phyloP scores from a whole-genome alignment of 1,140 invertebrate species.

The Lordiphosa mommai region DNA sequence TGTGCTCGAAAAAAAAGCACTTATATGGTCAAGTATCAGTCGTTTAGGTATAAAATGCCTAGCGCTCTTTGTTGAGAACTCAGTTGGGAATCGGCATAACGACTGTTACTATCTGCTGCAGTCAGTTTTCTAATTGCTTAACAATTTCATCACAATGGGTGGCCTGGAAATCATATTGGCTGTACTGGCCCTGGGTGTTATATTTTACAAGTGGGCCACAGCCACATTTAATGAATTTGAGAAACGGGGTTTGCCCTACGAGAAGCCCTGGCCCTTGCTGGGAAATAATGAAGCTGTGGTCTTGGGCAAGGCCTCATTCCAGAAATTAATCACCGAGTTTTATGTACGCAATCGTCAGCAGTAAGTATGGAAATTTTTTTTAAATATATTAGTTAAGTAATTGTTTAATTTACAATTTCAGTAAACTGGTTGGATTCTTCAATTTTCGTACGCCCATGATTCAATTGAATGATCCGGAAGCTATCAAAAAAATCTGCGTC shows the following conservation, averaged over 20 bases:
- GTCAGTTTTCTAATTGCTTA: too few species aligned
- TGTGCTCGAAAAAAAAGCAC: too few species aligned
- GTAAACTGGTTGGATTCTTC: slow-evolving; percentile 81
- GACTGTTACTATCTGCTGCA: too few species aligned
- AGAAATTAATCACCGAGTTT: slow-evolving; percentile 38
- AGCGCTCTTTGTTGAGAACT: too few species aligned
- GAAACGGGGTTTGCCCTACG: slow-evolving; percentile 56
- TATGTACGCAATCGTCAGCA: slow-evolving; percentile 49
- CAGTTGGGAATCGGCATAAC: too few species aligned
- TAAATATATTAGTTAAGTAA: not conserved
- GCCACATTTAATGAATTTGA: slow-evolving; percentile 68
- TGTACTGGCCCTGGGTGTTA: slow-evolving; percentile 10
- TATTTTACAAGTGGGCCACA: slow-evolving; percentile 53
- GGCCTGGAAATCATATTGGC: slow-evolving; percentile 22
- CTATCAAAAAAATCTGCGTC: slow-evolving; percentile 82
- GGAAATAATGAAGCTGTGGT: slow-evolving; percentile 69
- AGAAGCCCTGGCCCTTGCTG: slow-evolving; percentile 68
- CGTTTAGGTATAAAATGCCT: too few species aligned
- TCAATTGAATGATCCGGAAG: slow-evolving; percentile 82
- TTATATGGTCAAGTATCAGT: too few species aligned
- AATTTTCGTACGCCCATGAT: slow-evolving; percentile 81
- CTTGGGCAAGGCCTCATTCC: slow-evolving; percentile 42
- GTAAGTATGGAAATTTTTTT: slow-evolving; percentile 29
- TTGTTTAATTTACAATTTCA: slow-evolving; percentile 18
- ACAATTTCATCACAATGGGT: slow-evolving; percentile 7